Base-by-base conservation (phyloP, 1,140 invertebrate genomes). In the Prorops nasuta region DNA sequence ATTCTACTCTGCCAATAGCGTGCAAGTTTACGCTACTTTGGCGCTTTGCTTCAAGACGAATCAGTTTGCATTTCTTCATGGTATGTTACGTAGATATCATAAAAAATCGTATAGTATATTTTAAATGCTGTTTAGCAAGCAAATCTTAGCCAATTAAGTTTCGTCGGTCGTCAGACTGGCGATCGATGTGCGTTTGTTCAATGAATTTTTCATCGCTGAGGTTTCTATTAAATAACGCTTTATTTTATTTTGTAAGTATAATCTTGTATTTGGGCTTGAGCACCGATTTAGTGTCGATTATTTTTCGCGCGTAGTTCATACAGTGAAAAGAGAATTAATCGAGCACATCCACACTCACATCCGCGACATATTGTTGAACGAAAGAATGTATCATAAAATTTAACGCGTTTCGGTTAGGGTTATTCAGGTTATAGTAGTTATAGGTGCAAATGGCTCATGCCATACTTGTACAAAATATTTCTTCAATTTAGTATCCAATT, bases 31-130 rank as follows among this genome's bases (percentile, higher is more conserved):
- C n/a, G n/a, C n/a, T 34, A 43, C 32, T 28, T 44, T 16, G 8
- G 9, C 12, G 35, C 44, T 49, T 34, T 43, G 42, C 46, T 56
- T 50, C 32, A 53, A 19, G 14, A 43, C 17, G 44, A 51, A 56
- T 56, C 46, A 58, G 53, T 60, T 59, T 64, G 62, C 57, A 67
- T 67, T 67, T 67, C 45, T 60, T 58, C 42, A 36, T 46, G 45
- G 17, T 49, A 63, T 54, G 52, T 53, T 57, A 34, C 8, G 40
- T 49, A n/a, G n/a, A 41, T 49, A 42, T 38, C 40, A 37, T 34
- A 38, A 48, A n/a, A 34, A 58, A 58, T 55, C 54, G 48, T 49
- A 34, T 37, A 43, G 36, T 22, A 45, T 51, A 21, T 56, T 63
- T 57, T 58, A 60, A 60, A 41, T 49, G 37, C 37, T 62, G 44